Conservation (phyloP, 2,113 vertebrate genomes). For the Sylvicapra grimmia region DNA sequence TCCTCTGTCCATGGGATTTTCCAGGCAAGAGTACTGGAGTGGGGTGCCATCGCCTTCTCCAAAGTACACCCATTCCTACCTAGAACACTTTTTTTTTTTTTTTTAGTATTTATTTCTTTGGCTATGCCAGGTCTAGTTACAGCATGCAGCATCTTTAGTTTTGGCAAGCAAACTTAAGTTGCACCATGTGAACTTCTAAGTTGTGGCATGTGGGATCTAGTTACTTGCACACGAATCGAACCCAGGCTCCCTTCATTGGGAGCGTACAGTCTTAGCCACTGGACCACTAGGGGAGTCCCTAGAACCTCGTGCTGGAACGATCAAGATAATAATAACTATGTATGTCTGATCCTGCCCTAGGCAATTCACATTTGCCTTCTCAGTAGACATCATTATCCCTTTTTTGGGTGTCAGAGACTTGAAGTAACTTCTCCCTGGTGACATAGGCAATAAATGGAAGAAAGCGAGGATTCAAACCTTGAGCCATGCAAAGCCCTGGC, state of each 20-base stretch:
- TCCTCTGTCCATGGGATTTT: no score
- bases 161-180: background rate
- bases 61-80: background rate
- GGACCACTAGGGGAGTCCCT: background rate
- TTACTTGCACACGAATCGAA: background rate
- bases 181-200: background rate
- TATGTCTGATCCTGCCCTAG: background rate
- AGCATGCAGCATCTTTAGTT: background rate
- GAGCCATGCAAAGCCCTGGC: background rate
- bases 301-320: background rate
- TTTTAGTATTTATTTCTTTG: background rate
- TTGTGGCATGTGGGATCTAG: background rate
- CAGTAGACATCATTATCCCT: background rate
- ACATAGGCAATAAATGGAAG: background rate
- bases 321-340: background rate
- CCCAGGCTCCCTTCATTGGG: background rate
- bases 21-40: no score
- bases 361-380: background rate
- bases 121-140: background rate
- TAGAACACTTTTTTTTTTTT: background rate
- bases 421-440: background rate
- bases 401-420: conserved; percentile 3
- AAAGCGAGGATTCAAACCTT: background rate
- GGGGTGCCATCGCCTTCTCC: no score
- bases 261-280: background rate